phyloP scores from a whole-genome alignment of 2,113 vertebrate species.

The Dipodomys ordii region DNA sequence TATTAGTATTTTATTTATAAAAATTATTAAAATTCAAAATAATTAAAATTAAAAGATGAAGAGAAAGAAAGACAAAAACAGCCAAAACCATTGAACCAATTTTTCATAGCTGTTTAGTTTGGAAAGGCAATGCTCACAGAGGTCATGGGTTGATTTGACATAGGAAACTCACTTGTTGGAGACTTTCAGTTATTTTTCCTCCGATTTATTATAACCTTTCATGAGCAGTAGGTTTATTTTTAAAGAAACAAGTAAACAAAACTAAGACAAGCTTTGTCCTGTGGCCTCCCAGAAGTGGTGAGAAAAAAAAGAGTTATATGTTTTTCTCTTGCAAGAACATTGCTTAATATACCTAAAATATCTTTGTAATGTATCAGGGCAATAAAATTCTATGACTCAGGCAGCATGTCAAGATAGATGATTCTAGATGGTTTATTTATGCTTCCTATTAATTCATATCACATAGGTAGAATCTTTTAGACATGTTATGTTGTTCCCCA shows the following conservation, averaged over 20 bases:
- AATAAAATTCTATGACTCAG: constrained; percentile 36
- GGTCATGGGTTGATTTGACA: constrained; percentile 37
- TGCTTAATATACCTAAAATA: constrained; percentile 54
- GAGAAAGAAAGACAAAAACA: neutral
- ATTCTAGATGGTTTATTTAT: neutral
- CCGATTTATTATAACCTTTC: constrained; percentile 68
- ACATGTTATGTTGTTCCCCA: constrained; percentile 4
- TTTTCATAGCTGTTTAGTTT: constrained; percentile 55
- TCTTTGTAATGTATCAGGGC: constrained; percentile 35
- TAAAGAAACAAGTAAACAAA: constrained; percentile 72
- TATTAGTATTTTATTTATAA: constrained; percentile 19
- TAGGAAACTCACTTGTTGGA: constrained; percentile 45
- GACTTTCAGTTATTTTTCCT: constrained; percentile 54
- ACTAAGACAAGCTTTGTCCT: constrained; percentile 63
- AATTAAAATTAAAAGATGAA: constrained; percentile 20
- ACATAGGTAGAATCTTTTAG: neutral
- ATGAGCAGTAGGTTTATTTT: constrained; percentile 71
- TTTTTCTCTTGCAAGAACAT: constrained; percentile 63
- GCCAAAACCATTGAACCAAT: neutral
- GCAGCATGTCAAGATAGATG: neutral
- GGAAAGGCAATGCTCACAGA: constrained; percentile 21
- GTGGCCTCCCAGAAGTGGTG: constrained; percentile 55
- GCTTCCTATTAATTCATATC: neutral
- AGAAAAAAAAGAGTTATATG: constrained; percentile 67
- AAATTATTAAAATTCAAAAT: constrained; percentile 22